These are phyloP conservation scores for Cataglyphis livida DNA, from an alignment of 2,888 invertebrate species.

Conservation along the genomic window DNA sequence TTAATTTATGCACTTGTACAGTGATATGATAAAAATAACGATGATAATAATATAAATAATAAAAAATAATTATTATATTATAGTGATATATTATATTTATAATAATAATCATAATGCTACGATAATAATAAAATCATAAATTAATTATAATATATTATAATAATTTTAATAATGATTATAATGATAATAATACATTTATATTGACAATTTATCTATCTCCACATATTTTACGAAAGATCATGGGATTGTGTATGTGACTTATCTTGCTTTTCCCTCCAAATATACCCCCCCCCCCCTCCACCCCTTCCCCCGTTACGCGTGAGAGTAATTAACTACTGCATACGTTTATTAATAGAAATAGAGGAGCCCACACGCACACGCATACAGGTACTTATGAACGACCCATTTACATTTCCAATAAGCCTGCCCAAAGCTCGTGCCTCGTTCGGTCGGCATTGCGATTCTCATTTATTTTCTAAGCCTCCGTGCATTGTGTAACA, in stretches of 20 bases:
- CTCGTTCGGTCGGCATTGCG: conserved; percentile 29
- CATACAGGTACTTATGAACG: background rate
- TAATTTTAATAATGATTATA: background rate
- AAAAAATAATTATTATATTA: background rate
- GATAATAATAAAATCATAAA: background rate
- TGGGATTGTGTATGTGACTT: background rate
- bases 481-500: conserved; percentile 34
- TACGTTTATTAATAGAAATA: background rate
- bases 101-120: background rate
- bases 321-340: background rate
- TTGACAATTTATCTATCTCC: background rate
- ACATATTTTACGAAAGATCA: background rate
- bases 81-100: background rate
- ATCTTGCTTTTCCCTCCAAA: background rate
- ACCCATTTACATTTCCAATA: conserved; percentile 47
- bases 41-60: background rate
- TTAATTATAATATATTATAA: background rate
- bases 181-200: background rate
- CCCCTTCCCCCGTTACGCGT: too few relatives aligned
- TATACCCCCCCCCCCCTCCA: too few relatives aligned
- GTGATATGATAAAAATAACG: background rate
- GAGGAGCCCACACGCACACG: background rate
- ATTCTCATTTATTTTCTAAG: conserved; percentile 48
- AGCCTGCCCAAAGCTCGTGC: conserved; percentile 18
- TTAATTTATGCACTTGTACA: background rate